phyloP scores from a whole-genome alignment of 2,888 invertebrate species.

The Drosophila anomalata region DNA sequence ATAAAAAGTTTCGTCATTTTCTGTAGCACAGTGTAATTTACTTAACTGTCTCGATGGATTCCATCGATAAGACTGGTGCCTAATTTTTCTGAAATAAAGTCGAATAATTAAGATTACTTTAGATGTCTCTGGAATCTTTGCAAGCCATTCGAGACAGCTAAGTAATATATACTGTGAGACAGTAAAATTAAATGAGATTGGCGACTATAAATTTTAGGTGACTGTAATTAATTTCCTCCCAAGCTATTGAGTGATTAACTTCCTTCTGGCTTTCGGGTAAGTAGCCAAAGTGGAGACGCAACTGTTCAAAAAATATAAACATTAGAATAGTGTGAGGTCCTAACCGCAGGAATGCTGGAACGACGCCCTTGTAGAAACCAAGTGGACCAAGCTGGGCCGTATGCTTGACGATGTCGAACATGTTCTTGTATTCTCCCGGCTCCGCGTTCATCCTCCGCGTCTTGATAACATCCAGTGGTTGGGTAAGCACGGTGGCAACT shows the following conservation, averaged over 20 bases:
- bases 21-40: no score
- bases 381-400: neutral
- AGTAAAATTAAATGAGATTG: no score
- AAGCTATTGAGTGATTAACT: neutral
- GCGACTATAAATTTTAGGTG: no score
- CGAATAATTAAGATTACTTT: no score
- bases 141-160: no score
- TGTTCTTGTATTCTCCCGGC: neutral
- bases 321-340: neutral
- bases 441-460: neutral
- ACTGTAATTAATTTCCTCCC: no score
- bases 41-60: no score
- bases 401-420: neutral
- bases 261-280: neutral
- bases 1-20: no score
- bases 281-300: neutral
- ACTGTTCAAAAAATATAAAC: neutral
- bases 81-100: no score
- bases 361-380: neutral
- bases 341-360: neutral
- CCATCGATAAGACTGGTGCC: no score
- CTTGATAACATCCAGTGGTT: neutral
- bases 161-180: no score
- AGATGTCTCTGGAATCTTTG: no score
- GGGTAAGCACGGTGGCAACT: neutral